Conservation (phyloP, 2,797 vertebrate species). For the Sebastes glaucus region DNA sequence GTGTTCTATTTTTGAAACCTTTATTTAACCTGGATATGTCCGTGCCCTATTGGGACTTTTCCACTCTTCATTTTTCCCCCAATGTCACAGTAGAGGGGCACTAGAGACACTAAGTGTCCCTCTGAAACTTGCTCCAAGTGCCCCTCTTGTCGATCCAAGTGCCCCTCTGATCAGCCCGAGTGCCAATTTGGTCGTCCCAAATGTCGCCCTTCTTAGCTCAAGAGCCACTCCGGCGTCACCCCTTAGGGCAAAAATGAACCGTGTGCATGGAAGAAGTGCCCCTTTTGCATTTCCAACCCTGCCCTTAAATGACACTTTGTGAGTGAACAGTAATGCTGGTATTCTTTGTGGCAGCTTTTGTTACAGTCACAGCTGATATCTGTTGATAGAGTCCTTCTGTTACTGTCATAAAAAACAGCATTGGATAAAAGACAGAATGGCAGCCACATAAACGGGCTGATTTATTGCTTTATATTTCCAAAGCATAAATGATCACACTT, state of each 20-base stretch:
- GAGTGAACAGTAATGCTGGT: background rate
- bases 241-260: constrained; percentile 19
- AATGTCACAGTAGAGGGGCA: constrained; percentile 8
- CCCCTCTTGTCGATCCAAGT: constrained; percentile 33
- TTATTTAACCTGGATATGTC: constrained; percentile 7
- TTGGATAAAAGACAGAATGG: background rate
- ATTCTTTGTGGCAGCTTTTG: background rate
- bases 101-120: background rate
- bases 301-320: background rate
- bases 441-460: background rate
- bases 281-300: background rate
- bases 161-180: constrained; percentile 48
- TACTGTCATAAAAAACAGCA: constrained; percentile 1
- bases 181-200: constrained; percentile 32
- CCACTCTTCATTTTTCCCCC: background rate
- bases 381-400: background rate
- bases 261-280: background rate
- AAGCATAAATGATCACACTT: constrained; percentile 4
- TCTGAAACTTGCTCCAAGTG: constrained; percentile 13
- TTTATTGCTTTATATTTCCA: constrained; percentile 20
- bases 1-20: background rate
- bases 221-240: constrained; percentile 43
- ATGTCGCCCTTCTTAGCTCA: constrained; percentile 27
- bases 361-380: constrained; percentile 13
- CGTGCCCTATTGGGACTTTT: background rate